phyloP scores from a whole-genome alignment of 2,888 invertebrate genomes.

The Callimorpha dominula region DNA sequence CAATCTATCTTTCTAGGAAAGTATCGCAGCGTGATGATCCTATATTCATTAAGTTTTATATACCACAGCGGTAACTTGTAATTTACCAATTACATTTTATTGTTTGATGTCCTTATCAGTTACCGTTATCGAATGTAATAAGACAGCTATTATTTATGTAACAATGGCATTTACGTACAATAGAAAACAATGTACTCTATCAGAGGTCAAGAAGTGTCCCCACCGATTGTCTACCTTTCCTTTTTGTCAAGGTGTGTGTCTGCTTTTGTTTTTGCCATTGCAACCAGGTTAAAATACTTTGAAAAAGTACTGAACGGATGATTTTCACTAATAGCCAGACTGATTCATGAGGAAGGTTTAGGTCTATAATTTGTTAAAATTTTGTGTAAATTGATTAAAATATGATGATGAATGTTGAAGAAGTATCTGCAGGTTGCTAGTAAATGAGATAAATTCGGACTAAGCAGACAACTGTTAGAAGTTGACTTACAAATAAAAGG shows the following conservation, averaged over 20 bases:
- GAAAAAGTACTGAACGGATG: too few relatives aligned
- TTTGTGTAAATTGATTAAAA: too few relatives aligned
- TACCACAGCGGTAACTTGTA: constrained; percentile 18
- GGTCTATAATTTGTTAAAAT: too few relatives aligned
- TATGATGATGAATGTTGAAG: too few relatives aligned
- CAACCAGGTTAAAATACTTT: background rate
- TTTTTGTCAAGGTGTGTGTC: constrained; percentile 13
- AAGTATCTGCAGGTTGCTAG: too few relatives aligned
- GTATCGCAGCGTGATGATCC: constrained; percentile 12
- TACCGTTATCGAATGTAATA: constrained; percentile 29
- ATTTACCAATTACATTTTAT: constrained; percentile 36
- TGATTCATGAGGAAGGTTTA: too few relatives aligned
- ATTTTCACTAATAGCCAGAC: too few relatives aligned
- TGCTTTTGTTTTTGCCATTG: constrained; percentile 23
- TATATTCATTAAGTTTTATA: constrained; percentile 25
- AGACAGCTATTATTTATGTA: constrained; percentile 12
- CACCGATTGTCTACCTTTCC: constrained; percentile 2
- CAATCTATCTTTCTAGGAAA: constrained; percentile 28
- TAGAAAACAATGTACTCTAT: constrained; percentile 20
- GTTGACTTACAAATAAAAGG: background rate
- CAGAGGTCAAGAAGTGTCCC: constrained; percentile 9
- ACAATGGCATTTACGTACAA: constrained; percentile 11
- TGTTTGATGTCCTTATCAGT: constrained; percentile 32
- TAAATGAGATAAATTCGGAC: background rate
- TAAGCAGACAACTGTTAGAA: background rate